Conservation (phyloP, 53 echinoderm and acorn worm species). For the Hippasteria phrygiana region DNA sequence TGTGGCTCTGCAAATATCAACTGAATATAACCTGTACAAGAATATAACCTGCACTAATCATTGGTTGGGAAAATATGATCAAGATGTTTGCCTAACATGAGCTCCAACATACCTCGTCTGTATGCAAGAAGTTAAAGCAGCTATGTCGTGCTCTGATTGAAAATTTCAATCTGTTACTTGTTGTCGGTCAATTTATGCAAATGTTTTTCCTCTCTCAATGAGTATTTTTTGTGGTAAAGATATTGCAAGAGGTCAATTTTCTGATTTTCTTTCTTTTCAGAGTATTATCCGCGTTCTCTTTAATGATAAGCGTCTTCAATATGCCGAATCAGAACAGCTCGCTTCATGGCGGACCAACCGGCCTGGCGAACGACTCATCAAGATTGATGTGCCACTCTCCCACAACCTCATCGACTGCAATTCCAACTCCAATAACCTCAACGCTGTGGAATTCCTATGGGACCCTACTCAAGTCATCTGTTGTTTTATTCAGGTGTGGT, state of each 20-base stretch:
- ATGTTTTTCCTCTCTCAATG: no score
- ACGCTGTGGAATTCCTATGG: slow-evolving; percentile 90
- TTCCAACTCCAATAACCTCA: slow-evolving; percentile 71
- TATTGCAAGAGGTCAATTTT: slow-evolving; percentile 3
- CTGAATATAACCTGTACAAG: no score
- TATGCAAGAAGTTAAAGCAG: no score
- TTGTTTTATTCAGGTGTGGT: slow-evolving; percentile 83
- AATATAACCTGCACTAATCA: no score
- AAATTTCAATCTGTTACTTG: no score
- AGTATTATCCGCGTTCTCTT: slow-evolving; percentile 87
- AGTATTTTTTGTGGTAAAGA: no score
- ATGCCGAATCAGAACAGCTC: slow-evolving; percentile 87
- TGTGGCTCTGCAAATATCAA: no score
- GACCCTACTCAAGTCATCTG: slow-evolving; percentile 85
- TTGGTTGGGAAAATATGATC: no score
- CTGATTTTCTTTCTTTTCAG: slow-evolving; percentile 33
- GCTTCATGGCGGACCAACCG: slow-evolving; percentile 82
- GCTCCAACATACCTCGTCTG: no score
- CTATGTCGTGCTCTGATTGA: no score
- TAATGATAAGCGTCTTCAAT: slow-evolving; percentile 92
- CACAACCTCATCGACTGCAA: slow-evolving; percentile 85
- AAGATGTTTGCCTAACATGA: no score
- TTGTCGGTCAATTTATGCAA: no score
- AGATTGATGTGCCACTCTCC: slow-evolving; percentile 89
- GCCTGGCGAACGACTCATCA: slow-evolving; percentile 89